Evolutionary conservation across 1,140 invertebrate species (phyloP), one percentile per base, ranked within the genome.

Genomic region (Atopsyche davidsoni): DNA sequence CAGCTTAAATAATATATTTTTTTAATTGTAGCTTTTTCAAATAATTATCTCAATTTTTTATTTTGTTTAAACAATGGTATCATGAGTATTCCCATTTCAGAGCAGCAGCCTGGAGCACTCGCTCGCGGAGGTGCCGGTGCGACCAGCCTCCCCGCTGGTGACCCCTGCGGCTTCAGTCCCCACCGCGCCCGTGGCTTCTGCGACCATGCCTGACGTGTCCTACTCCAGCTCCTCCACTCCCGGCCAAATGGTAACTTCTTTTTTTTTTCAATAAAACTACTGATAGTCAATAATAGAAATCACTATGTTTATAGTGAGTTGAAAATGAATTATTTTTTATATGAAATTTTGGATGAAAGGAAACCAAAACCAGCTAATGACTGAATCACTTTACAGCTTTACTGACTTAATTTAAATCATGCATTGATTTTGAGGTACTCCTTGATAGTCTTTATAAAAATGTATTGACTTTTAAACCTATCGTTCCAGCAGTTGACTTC

Each of bases 401-500:
- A n/a, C n/a, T n/a, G n/a, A n/a, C n/a, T n/a, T n/a, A n/a, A n/a
- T n/a, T n/a, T n/a, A n/a, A n/a, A n/a, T n/a, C n/a, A n/a, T n/a
- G n/a, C n/a, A n/a, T n/a, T n/a, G n/a, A n/a, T n/a, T n/a, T n/a
- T n/a, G n/a, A n/a, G n/a, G n/a, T n/a, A n/a, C n/a, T n/a, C n/a
- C n/a, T n/a, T n/a, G n/a, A n/a, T n/a, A n/a, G n/a, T n/a, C n/a
- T n/a, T n/a, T n/a, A n/a, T n/a, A n/a, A n/a, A n/a, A n/a, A n/a
- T n/a, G n/a, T n/a, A n/a, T n/a, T n/a, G n/a, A n/a, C n/a, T n/a
- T n/a, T n/a, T n/a, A n/a, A n/a, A 28, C 24, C n/a, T 28, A n/a
- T 28, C 35, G 11, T 35, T 34, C 19, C 49, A 51, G 1, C 35
- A 56, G 54, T 22, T 57, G 17, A 53, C 55, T 10, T 56, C 54